Evolutionary conservation across 35 echinoderm and acorn worm species (phyloP), one percentile per base, ranked within the genome.

Genomic region (Patiria miniata): DNA sequence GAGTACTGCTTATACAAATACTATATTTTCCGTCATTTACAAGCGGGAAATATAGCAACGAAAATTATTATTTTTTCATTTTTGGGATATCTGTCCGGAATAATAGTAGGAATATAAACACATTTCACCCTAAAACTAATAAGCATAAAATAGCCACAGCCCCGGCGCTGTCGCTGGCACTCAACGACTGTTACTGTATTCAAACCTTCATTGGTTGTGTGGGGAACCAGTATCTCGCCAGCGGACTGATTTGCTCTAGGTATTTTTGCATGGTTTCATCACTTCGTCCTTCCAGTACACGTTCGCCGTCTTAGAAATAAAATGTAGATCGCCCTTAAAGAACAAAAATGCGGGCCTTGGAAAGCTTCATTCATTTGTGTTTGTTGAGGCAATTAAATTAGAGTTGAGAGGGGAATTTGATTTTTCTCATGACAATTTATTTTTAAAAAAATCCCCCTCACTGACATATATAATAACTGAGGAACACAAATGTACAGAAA

Each of bases 131-230:
- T 23, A 32, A 73, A 73, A 73, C 65, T 73, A 73, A 73, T 73
- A 73, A 73, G 65, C 65, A 73, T 73, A 73, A 73, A 73, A 73
- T 73, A 73, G 65, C 65, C 65, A 73, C 65, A 34, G 34, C 34
- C 65, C 26, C 21, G 34, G 26, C 61, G 33, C 26, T 73, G 42
- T 73, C 65, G 65, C 65, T 73, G 65, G 65, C 65, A 73, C 65
- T 73, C 26, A 34, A 73, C 65, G 65, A 30, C 65, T 73, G 65
- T 73, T 73, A 34, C 65, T 73, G 65, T 30, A 36, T 4, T 73
- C 10, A 73, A 32, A 73, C 42, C 42, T 6, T 73, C 29, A 10
- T 12, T 8, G 65, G 1, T 14, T 7, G 34, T 36, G 65, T n/a
- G n/a, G n/a, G 65, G 65, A 34, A 73, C 65, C 65, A 73, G 65